Evolutionary conservation across 1,140 invertebrate species (phyloP), one percentile per base, ranked within the genome.

Genomic region (Camponotus pennsylvanicus): DNA sequence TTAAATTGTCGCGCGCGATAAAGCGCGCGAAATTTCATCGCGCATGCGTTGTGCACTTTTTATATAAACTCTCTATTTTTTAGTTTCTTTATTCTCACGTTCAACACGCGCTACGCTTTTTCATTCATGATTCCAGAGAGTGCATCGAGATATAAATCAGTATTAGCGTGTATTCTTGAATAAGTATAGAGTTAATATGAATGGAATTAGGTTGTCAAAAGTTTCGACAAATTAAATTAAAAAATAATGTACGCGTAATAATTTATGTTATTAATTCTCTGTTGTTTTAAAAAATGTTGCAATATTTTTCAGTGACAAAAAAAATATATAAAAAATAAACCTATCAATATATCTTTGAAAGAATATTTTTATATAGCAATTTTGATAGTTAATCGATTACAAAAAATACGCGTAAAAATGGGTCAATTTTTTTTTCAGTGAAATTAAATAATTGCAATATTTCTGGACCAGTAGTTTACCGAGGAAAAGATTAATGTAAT

Each of bases 361-460:
- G 37, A 63, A 76, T 61, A 40, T 75, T 59, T 75, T 40, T 37
- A 59, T 75, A 27, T 37, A 21, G 21, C 18, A 55, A 7, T 18
- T 55, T 3, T 13, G 34, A 40, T 6, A n/a, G 71, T 59, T 75
- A 27, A 55, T 75, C 59, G 40, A 75, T n/a, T 27, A 37, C 55
- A 75, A 75, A 75, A 59, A 59, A 32, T 37, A 7, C 34, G 15
- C 3, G 21, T 75, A 40, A 75, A 75, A 75, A 32, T 73, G n/a
- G 52, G 52, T 42, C 55, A 27, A 59, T 9, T 40, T 1, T 57
- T 73, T 11, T 18, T 73, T 73, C 21, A 57, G 6, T 34, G 5
- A 40, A 75, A 75, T 7, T 75, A 55, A 59, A 75, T 57, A 73
- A 73, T 40, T 75, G 34, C 1, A 55, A 40, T 76, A 61, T 76